phyloP scores from a whole-genome alignment of 2,888 invertebrate genomes.

The Argynnis bischoffii region DNA sequence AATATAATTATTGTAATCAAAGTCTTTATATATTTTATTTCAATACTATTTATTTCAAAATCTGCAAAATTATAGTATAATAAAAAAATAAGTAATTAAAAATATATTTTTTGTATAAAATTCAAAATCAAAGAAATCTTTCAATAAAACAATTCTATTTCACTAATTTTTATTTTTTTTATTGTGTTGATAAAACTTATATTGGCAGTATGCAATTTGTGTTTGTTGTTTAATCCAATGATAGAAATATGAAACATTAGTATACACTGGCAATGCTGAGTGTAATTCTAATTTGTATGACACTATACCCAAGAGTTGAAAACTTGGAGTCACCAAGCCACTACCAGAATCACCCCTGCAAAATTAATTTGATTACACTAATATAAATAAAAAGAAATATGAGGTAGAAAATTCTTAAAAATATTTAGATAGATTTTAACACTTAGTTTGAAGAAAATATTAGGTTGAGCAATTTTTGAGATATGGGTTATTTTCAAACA shows the following conservation, averaged over 20 bases:
- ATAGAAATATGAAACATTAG: conserved; percentile 54
- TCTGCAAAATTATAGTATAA: no score
- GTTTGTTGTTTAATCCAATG: conserved; percentile 47
- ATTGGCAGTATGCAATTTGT: conserved; percentile 3
- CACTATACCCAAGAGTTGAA: conserved; percentile 53
- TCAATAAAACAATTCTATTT: background rate
- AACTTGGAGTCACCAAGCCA: conserved; percentile 46
- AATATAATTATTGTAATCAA: no score
- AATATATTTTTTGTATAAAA: no score
- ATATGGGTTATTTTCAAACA: no score
- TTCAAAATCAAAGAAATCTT: no score
- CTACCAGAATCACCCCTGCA: conserved; percentile 62
- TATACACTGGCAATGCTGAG: conserved; percentile 52
- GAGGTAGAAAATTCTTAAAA: background rate
- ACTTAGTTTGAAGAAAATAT: no score
- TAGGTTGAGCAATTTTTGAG: no score
- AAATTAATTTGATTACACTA: conserved; percentile 17
- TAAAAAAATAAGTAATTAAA: no score
- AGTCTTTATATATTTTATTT: no score
- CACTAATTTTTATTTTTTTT: background rate
- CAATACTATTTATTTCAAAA: no score
- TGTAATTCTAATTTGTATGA: conserved; percentile 46
- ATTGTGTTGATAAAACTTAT: background rate
- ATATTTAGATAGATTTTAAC: background rate
- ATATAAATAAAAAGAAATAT: background rate